Base-by-base conservation (phyloP, 2,113 vertebrate genomes). In the Cynopterus brachyotis region DNA sequence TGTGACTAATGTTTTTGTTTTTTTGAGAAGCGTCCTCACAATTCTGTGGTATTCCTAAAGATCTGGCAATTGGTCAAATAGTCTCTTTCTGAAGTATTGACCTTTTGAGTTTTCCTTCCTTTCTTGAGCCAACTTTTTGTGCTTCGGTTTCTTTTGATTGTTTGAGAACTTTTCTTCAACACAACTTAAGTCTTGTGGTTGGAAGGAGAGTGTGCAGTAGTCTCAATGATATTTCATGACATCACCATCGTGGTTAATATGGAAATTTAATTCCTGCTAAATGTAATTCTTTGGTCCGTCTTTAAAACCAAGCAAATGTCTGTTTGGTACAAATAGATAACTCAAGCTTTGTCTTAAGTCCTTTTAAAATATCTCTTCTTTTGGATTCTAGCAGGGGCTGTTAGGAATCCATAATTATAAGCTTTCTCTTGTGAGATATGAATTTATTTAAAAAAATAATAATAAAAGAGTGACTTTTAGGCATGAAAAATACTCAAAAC, bases 341-440 rank as follows among this genome's bases (percentile, higher is more conserved):
- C 64, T 64, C 45, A 83, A 81, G 15, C 28, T 66, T 47, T 91
- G 37, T 76, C 20, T 80, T 59, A 19, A 40, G 35, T 72, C 42
- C 26, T 91, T 76, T 95, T 69, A 67, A 92, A 95, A 76, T 92
- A 30, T 45, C 47, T 91, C 60, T 81, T 96, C 35, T 11, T 89
- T 91, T 93, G 66, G 66, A 79, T 89, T 93, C 72, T 79, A 92
- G 50, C 73, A 94, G 30, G 30, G 17, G 5, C 53, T 55, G 28
- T 70, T 55, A 69, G 62, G 17, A 60, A 22, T 84, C 64, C 30
- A 3, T 96, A 69, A 79, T 89, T 64, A 67, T 0, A 89, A 59
- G 19, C 45, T 69, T 96, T 92, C 32, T 96, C 37, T 62, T 95
- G 53, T 82, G 19, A 93, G 79, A 55, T 86, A 40, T 92, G 24